Base-by-base conservation (phyloP, 2,113 vertebrate genomes). In the Semnornis frantzii region DNA sequence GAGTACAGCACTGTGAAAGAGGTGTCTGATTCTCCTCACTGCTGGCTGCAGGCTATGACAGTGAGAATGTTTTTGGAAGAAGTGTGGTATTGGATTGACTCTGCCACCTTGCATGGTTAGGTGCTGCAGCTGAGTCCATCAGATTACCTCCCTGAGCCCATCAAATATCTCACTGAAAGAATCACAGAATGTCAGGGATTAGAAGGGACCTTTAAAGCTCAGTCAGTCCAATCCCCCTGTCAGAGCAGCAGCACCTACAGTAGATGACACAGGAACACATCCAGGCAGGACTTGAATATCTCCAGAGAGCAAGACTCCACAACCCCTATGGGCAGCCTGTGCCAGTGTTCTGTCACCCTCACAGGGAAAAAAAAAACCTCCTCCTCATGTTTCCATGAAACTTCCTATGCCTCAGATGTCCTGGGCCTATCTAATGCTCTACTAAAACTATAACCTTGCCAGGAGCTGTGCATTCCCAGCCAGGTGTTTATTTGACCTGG, bases 401-500 rank as follows among this genome's bases (percentile, higher is more conserved):
- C 42, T 44, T 44, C 42, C 42, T 15, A 44, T 14, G 42, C 42
- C 42, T 44, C 42, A 44, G 15, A 85, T 39, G 52, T 50, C 50
- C 15, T 3, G 23, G 82, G 72, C 34, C 71, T 15, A 66, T 50
- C 64, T 50, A 73, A 50, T 18, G 10, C 28, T 37, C 27, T 12
- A 0, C 7, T 52, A 66, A 86, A 89, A 92, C 80, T 64, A 65
- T 75, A 58, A 57, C 31, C 28, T 57, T 71, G 37, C 33, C 77
- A 87, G 54, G 23, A 91, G n/a, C 70, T 69, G 31, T 78, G 62
- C 44, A 87, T 86, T 95, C 62, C 58, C 33, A 69, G 48, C 18
- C 42, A 60, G 59, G 28, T 37, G 25, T 71, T 74, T 68, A 16
- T 87, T 69, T 79, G 81, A 85, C 46, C 16, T 72, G 74, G 17